Evolutionary conservation across 1,140 invertebrate species (phyloP).

Genomic region (Cepaea nemoralis): DNA sequence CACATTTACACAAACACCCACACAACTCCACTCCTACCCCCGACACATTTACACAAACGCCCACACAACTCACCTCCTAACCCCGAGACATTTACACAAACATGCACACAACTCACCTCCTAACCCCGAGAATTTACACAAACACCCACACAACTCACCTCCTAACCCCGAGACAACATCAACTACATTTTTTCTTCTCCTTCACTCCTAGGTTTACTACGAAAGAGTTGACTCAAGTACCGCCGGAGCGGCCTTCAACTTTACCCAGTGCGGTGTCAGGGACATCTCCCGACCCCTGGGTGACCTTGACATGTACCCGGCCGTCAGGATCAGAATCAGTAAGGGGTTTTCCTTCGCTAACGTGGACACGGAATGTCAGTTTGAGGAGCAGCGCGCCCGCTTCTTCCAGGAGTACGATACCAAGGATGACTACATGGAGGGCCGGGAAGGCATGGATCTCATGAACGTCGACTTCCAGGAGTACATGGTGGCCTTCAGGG

Average conservation of each 20-base stretch:
- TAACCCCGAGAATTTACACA: too few species aligned
- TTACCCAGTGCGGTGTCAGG: conserved; percentile 83
- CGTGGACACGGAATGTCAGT: conserved; percentile 84
- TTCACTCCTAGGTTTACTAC: conserved; percentile 78
- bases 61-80: too few species aligned
- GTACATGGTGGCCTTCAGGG: conserved; percentile 79
- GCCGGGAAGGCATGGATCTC: conserved; percentile 87
- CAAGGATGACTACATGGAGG: conserved; percentile 90
- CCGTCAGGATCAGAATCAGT: conserved; percentile 81
- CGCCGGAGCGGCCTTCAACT: conserved; percentile 83
- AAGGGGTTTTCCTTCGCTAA: conserved; percentile 88
- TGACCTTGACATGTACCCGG: conserved; percentile 79
- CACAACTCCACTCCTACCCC: too few species aligned
- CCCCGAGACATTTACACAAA: too few species aligned
- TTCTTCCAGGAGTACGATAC: conserved; percentile 87
- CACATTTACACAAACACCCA: too few species aligned
- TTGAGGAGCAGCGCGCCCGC: conserved; percentile 85
- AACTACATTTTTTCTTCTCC: too few species aligned
- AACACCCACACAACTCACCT: too few species aligned
- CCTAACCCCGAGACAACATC: too few species aligned
- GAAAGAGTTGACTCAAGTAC: conserved; percentile 87
- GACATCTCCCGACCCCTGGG: conserved; percentile 84
- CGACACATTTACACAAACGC: too few species aligned
- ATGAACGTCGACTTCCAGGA: conserved; percentile 75
- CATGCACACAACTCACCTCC: too few species aligned